These are phyloP conservation scores for Drosophila insularis DNA, from an alignment of 1,140 invertebrate genomes.

Conservation along the genomic window DNA sequence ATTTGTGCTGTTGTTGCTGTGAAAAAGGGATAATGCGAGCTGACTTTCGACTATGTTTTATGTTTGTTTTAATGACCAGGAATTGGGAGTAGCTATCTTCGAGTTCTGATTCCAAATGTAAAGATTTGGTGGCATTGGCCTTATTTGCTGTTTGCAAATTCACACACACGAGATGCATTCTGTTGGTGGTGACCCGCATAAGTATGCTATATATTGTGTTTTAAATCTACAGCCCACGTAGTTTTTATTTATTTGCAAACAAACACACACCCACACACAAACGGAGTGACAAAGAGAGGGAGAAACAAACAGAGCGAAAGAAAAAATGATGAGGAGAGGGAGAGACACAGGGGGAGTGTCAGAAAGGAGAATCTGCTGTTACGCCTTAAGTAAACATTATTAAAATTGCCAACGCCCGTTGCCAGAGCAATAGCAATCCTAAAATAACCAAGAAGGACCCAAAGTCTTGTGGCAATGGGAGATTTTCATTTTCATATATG, in stretches of 20 bases:
- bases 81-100: neutral
- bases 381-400: constrained; percentile 78
- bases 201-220: constrained; percentile 43
- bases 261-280: constrained; percentile 26
- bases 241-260: constrained; percentile 50
- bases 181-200: constrained; percentile 32
- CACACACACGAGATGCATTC: constrained; percentile 18
- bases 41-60: constrained; percentile 41
- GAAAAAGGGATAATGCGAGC: constrained; percentile 65
- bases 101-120: constrained; percentile 23
- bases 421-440: constrained; percentile 60
- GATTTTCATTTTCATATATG: constrained; percentile 72
- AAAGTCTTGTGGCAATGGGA: constrained; percentile 62
- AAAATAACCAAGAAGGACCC: constrained; percentile 66
- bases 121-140: too few relatives aligned
- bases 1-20: constrained; percentile 14
- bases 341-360: constrained; percentile 1
- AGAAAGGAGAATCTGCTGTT: constrained; percentile 40
- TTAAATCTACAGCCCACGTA: constrained; percentile 24
- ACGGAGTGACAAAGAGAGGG: neutral
- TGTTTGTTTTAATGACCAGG: constrained; percentile 31
- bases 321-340: too few relatives aligned
- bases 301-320: constrained; percentile 2
- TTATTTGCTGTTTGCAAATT: too few relatives aligned
- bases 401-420: constrained; percentile 74